A percentile compares a stretch with the other conserved stretches of the same genome.
phyloP scores from a whole-genome alignment of 2,888 invertebrate species.

The Branchellion lobata region DNA sequence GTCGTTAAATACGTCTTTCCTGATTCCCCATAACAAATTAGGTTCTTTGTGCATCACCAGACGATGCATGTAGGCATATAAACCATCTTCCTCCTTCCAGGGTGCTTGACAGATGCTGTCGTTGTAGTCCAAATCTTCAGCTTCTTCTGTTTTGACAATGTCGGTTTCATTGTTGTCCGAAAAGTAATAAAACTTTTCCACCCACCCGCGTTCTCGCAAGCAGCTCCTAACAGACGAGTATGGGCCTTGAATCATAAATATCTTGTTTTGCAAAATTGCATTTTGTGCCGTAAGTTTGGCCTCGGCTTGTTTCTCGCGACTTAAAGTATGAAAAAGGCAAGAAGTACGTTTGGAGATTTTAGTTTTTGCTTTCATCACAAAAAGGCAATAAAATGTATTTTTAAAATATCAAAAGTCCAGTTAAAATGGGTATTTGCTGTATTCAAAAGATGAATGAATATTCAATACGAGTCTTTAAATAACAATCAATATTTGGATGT shows the following conservation, averaged over 20 bases:
- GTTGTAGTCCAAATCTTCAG: not conserved
- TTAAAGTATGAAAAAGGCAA: no score
- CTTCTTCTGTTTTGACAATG: slow-evolving; percentile 39
- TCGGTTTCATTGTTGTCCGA: slow-evolving; percentile 47
- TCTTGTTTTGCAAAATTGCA: no score
- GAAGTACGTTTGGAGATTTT: no score
- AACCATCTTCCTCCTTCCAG: slow-evolving; percentile 63
- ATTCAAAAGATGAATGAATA: no score
- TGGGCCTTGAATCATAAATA: slow-evolving; percentile 62
- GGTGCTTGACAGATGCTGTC: slow-evolving; percentile 52
- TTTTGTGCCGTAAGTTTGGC: no score
- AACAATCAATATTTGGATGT: no score
- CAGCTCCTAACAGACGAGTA: slow-evolving; percentile 60
- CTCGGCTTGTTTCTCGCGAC: no score
- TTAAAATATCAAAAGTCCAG: no score
- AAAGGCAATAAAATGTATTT: no score
- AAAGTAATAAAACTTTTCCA: slow-evolving; percentile 60
- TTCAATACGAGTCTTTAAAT: no score
- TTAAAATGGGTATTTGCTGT: no score
- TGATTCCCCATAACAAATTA: slow-evolving; percentile 85
- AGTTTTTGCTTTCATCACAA: no score
- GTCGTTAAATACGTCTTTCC: slow-evolving; percentile 73
- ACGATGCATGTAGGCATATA: slow-evolving; percentile 61
- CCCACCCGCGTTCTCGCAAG: slow-evolving; percentile 61
- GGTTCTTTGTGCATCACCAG: slow-evolving; percentile 58